Percentiles rank a stretch among this genome's conserved stretches.
Conservation (phyloP, 2,113 vertebrate species). For the Osmerus eperlanus region DNA sequence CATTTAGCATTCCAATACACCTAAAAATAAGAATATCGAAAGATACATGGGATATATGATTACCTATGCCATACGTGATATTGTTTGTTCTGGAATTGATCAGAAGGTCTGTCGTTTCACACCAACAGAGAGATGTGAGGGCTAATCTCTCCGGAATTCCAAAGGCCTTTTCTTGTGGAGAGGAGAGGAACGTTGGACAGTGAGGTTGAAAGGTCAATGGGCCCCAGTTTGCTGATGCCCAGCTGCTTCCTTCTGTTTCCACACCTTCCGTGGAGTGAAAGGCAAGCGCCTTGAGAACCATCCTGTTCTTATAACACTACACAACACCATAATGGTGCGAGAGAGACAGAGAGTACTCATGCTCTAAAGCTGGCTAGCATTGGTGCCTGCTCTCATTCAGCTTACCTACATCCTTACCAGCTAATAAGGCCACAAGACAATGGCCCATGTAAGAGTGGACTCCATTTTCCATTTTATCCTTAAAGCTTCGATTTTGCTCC, state of each 20-base stretch:
- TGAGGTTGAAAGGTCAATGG: conserved; percentile 73
- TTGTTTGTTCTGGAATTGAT: conserved; percentile 27
- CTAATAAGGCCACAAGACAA: conserved; percentile 35
- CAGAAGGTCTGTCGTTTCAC: conserved; percentile 8
- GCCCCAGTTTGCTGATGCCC: conserved; percentile 72
- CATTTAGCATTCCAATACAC: too few species aligned
- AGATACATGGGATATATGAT: too few species aligned
- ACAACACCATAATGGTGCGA: conserved; percentile 48
- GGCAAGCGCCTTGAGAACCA: conserved; percentile 62
- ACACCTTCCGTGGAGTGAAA: conserved; percentile 67
- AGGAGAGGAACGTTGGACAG: conserved; percentile 63
- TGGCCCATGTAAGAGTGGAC: conserved; percentile 42
- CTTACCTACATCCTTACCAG: conserved; percentile 2
- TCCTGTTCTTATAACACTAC: conserved; percentile 67
- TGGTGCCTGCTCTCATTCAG: conserved; percentile 52
- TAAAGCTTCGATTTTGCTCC: too few species aligned
- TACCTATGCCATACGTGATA: neutral
- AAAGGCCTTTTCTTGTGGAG: conserved; percentile 56
- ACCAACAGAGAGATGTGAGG: conserved; percentile 62
- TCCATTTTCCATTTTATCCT: too few species aligned
- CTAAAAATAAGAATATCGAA: too few species aligned
- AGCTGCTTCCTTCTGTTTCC: conserved; percentile 73
- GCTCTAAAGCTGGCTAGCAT: conserved; percentile 36
- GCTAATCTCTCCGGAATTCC: conserved; percentile 65
- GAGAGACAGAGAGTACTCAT: conserved; percentile 51